phyloP scores from a whole-genome alignment of 2,113 vertebrate species.

The Brachypteracias leptosomus region DNA sequence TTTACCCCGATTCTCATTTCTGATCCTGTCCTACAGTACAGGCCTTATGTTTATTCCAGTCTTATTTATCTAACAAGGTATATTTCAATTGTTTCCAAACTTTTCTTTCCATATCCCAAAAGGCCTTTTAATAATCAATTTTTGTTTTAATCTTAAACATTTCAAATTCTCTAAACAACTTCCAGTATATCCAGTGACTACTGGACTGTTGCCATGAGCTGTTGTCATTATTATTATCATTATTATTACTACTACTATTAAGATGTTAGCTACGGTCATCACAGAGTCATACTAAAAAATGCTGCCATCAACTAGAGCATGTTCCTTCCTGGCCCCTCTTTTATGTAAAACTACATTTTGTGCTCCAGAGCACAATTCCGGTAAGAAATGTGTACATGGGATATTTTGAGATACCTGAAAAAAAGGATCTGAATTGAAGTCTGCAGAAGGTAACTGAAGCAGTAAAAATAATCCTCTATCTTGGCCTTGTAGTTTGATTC shows the following conservation, averaged over 20 bases:
- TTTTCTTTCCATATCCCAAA: neutral
- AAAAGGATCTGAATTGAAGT: neutral
- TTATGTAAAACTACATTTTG: neutral
- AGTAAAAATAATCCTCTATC: neutral
- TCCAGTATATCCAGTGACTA: neutral
- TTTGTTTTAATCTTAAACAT: neutral
- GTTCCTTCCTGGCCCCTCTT: neutral
- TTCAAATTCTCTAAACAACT: neutral
- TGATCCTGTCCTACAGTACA: neutral
- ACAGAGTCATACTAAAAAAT: neutral
- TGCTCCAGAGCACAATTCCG: neutral
- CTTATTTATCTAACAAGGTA: neutral
- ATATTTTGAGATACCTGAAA: neutral
- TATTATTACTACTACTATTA: neutral
- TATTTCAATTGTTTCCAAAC: neutral
- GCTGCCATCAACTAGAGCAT: neutral
- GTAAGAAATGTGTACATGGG: neutral
- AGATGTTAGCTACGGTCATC: neutral
- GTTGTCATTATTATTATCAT: too few relatives aligned
- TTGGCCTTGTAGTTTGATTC: neutral
- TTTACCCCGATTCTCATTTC: neutral
- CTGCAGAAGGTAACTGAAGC: neutral
- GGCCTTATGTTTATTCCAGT: neutral
- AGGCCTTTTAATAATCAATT: neutral
- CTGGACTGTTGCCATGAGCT: neutral